Evolutionary conservation across 2,797 vertebrate genomes (phyloP).

Genomic region (Fringilla coelebs): DNA sequence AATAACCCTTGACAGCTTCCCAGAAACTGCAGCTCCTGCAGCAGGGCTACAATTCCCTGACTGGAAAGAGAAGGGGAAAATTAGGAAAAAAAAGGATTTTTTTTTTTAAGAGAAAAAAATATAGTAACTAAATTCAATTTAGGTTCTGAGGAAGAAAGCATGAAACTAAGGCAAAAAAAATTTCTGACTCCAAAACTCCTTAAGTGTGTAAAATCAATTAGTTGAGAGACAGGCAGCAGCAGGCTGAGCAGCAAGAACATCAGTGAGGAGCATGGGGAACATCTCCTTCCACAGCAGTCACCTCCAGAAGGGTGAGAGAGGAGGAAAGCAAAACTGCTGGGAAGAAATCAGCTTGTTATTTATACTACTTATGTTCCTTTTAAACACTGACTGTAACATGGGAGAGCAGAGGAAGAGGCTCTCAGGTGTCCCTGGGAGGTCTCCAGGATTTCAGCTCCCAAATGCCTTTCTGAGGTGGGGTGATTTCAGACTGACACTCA

Average conservation of each 20-base stretch:
- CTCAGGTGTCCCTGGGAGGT: background rate
- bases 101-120: too few species aligned
- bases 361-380: background rate
- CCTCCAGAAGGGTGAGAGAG: background rate
- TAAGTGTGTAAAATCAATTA: background rate
- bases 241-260: background rate
- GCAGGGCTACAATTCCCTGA: background rate
- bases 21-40: background rate
- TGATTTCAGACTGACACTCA: background rate
- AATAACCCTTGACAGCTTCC: background rate
- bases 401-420: background rate
- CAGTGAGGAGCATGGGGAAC: background rate
- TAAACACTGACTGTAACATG: rapidly evolving
- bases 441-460: background rate
- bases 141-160: background rate
- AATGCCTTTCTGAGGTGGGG: background rate
- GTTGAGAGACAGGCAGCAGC: background rate
- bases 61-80: background rate
- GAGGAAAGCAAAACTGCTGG: background rate
- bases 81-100: too few species aligned
- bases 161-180: background rate
- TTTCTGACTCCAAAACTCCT: background rate
- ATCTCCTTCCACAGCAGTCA: background rate
- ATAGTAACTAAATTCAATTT: background rate
- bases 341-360: background rate